Percentiles rank a stretch among this genome's conserved stretches.
Conservation (phyloP, 1,140 invertebrate genomes). For the Cotesia vestalis region DNA sequence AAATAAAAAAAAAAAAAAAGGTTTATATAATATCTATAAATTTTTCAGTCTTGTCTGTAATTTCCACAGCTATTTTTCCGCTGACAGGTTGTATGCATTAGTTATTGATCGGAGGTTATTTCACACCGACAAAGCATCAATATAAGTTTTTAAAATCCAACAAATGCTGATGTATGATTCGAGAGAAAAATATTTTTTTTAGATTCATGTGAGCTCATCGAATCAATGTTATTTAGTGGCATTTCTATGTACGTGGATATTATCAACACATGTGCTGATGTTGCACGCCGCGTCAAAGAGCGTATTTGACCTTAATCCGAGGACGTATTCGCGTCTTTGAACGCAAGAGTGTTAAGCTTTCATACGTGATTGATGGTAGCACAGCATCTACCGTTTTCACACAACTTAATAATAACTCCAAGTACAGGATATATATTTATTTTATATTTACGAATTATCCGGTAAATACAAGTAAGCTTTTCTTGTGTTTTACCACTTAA, state of each 20-base stretch:
- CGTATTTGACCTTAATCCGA: conserved; percentile 23
- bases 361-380: conserved; percentile 21
- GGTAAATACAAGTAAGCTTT: no score
- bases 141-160: conserved; percentile 5
- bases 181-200: conserved; percentile 4
- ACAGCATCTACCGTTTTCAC: not conserved
- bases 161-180: not conserved
- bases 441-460: no score
- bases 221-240: conserved; percentile 13
- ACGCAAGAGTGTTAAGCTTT: conserved; percentile 10
- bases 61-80: no score
- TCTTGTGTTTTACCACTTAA: no score
- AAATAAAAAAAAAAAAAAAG: no score
- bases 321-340: conserved; percentile 24
- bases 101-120: not conserved
- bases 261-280: no score
- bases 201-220: conserved; percentile 7
- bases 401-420: no score
- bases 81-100: no score
- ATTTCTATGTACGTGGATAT: not conserved
- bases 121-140: conserved; percentile 5
- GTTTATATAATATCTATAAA: no score
- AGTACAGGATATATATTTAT: no score
- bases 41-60: no score
- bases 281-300: not conserved